Percentiles rank a stretch among this genome's conserved stretches.
Evolutionary conservation across 2,113 vertebrate genomes (phyloP).

Genomic region (Erpornis zantholeuca): DNA sequence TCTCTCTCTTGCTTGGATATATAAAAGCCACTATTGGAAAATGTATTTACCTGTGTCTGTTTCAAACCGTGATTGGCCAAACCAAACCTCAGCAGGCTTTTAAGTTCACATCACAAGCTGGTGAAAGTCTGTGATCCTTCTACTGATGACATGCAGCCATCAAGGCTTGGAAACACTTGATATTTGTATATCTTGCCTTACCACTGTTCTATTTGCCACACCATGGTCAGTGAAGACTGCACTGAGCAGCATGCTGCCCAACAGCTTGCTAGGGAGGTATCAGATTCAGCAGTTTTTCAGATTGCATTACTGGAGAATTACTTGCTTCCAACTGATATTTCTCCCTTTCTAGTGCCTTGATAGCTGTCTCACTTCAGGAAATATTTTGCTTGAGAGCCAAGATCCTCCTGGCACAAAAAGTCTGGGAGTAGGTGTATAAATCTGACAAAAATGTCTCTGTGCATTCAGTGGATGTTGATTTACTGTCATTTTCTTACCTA

Average conservation of each 20-base stretch:
- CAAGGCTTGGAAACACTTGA: rapidly evolving
- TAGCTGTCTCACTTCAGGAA: not conserved
- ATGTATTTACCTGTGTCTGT: not conserved
- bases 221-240: not conserved
- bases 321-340: not conserved
- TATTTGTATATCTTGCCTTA: not conserved
- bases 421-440: not conserved
- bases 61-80: not conserved
- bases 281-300: not conserved
- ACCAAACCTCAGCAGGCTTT: not conserved
- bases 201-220: not conserved
- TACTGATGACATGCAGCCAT: not conserved
- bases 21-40: not conserved
- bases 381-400: not conserved
- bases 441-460: not conserved
- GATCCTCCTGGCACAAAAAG: not conserved
- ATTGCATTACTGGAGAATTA: not conserved
- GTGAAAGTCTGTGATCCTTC: not conserved
- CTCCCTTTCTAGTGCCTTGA: not conserved
- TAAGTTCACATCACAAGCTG: not conserved
- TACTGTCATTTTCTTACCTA: not conserved
- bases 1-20: not conserved
- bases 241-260: not conserved
- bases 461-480: not conserved
- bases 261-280: not conserved